Evolutionary conservation across 2,113 vertebrate species (phyloP), one percentile per base, ranked within the genome.

Genomic region (Psettodes erumei): DNA sequence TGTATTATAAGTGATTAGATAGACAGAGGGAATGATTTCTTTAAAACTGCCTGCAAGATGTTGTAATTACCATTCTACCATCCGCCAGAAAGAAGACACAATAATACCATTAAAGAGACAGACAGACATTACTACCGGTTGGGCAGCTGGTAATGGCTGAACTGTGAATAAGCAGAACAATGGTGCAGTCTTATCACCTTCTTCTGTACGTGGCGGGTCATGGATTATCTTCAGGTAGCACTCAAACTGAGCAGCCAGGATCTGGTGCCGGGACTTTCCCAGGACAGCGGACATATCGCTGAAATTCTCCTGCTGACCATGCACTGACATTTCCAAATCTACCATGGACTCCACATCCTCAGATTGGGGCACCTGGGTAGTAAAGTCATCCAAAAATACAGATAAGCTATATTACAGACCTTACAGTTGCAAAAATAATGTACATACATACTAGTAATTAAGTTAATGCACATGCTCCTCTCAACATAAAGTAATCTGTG

Each of bases 201-300:
- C 59, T 7, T 92, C 88, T 2, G 16, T 32, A 21, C 5, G 72
- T 9, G 84, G 86, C 0, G 93, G 91, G 30, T 95, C 94, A 1
- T 42, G 62, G 70, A 94, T 90, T 53, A 95, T 94, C 87, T 91
- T 95, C 67, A 94, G 75, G 89, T 94, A 95, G 67, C 94, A 95
- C 82, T 95, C 93, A 56, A 91, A 95, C 90, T 95, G 94, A 12
- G 94, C 93, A 1, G 92, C 85, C 59, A 95, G 76, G 68, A 95
- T 94, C 71, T 92, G 87, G 1, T 9, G 42, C 10, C 61, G 48
- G 2, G 92, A 71, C 1, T 7, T 25, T 51, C 80, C 74, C 1
- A 87, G 28, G 0, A 47, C 25, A 0, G 1, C 4, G 2, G 82
- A 81, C 30, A 75, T 72, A 63, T 86, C 56, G 2, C 53, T 83